phyloP scores from a whole-genome alignment of 2,797 vertebrate species.

The Myiotriccus ornatus region DNA sequence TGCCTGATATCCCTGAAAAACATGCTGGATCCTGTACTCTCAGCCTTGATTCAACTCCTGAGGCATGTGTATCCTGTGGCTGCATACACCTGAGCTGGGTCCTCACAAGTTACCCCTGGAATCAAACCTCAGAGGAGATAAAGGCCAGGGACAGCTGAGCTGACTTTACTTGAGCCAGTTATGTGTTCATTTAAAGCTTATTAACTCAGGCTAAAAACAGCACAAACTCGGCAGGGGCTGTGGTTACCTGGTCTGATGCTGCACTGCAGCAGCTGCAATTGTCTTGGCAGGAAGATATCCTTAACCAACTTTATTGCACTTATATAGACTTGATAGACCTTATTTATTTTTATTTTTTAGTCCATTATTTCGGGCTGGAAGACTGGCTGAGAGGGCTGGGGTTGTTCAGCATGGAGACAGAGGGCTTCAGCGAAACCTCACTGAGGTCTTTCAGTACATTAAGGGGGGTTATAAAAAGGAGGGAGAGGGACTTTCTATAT shows the following conservation, averaged over 20 bases:
- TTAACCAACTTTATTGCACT: background rate
- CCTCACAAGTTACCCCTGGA: background rate
- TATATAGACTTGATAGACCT: background rate
- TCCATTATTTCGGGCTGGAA: background rate
- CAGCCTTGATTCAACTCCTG: background rate
- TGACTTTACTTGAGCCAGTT: background rate
- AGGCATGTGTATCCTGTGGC: constrained; percentile 22
- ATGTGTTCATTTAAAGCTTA: background rate
- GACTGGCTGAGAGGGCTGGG: background rate
- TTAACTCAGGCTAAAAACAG: background rate
- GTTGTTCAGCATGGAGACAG: background rate
- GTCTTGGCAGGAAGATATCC: background rate
- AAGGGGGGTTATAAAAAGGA: background rate
- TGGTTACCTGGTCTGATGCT: background rate
- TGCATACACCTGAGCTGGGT: constrained; percentile 30
- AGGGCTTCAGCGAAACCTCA: background rate
- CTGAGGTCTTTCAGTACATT: background rate
- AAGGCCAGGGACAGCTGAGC: background rate
- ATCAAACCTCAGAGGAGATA: constrained; percentile 2
- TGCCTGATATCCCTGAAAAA: background rate
- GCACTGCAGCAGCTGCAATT: background rate
- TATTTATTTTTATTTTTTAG: too few species aligned
- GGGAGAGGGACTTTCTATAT: background rate
- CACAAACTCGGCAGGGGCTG: background rate
- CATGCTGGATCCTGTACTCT: background rate